These are phyloP conservation scores for Siniperca knerii DNA, from an alignment of 2,113 vertebrate genomes.

Conservation along the genomic window DNA sequence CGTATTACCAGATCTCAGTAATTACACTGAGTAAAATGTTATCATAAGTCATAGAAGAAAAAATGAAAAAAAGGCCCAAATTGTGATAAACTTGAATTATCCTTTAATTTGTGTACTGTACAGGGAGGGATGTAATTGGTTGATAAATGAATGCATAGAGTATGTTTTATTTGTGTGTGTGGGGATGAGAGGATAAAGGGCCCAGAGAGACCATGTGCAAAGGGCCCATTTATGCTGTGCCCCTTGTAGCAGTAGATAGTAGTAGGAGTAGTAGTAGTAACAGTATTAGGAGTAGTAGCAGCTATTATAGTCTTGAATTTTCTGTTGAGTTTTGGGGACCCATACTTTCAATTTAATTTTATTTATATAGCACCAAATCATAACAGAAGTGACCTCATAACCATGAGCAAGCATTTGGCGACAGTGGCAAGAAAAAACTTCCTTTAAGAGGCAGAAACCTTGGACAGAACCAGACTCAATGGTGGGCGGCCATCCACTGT, in stretches of 20 bases:
- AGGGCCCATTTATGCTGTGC: neutral
- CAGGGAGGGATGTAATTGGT: neutral
- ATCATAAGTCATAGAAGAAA: no score
- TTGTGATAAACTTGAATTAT: neutral
- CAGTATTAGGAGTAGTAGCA: neutral
- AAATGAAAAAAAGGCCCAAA: no score
- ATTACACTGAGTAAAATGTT: no score
- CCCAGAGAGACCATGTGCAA: neutral
- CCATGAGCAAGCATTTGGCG: no score
- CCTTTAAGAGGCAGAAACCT: no score
- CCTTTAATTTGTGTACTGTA: neutral
- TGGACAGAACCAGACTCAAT: no score
- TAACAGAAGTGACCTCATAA: no score
- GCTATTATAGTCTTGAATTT: neutral
- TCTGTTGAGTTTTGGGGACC: neutral
- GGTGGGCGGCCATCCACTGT: no score
- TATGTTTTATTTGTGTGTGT: neutral
- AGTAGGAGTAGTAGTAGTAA: neutral
- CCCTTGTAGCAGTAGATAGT: neutral
- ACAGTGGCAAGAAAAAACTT: no score
- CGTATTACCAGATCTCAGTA: no score
- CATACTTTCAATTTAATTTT: no score
- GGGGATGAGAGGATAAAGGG: neutral
- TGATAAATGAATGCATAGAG: neutral
- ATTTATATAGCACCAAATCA: no score